Conservation (phyloP, 37 sponge, comb jelly and placozoan species). For the Cliona cf. orientalis region DNA sequence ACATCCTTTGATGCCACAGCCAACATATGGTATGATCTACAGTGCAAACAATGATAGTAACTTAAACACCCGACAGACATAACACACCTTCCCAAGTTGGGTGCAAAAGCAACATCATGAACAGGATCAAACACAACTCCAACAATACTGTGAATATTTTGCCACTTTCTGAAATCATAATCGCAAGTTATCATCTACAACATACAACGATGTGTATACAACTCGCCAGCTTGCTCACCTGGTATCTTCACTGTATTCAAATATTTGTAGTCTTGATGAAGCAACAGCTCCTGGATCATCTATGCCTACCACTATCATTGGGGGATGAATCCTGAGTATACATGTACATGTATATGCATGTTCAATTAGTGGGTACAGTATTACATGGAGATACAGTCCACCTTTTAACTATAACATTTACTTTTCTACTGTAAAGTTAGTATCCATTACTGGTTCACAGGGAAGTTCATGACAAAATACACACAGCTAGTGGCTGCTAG, state of each 20-base stretch:
- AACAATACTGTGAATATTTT: constrained; percentile 77
- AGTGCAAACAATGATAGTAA: not conserved
- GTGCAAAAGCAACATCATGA: constrained; percentile 95
- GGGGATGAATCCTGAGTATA: constrained; percentile 69
- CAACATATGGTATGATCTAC: constrained; percentile 82
- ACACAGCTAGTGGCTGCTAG: too few relatives aligned
- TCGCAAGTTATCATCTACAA: not conserved
- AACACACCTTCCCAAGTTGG: constrained; percentile 88
- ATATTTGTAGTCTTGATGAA: constrained; percentile 60
- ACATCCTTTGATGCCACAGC: constrained; percentile 93
- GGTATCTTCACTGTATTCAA: constrained; percentile 73
- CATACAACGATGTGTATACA: not conserved
- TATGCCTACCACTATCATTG: constrained; percentile 90
- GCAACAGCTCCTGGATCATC: constrained; percentile 62
- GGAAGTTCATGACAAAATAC: too few relatives aligned
- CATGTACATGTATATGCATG: too few relatives aligned
- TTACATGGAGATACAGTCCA: too few relatives aligned
- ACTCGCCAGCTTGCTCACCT: constrained; percentile 30
- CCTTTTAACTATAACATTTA: too few relatives aligned
- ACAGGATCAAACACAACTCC: constrained; percentile 81
- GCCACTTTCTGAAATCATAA: constrained; percentile 70
- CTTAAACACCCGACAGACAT: not conserved
- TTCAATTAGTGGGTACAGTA: too few relatives aligned
- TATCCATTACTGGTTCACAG: too few relatives aligned
- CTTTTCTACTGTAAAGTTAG: too few relatives aligned